Evolutionary conservation across 2,113 vertebrate genomes (phyloP).

Genomic region (Pachyramphus minor): DNA sequence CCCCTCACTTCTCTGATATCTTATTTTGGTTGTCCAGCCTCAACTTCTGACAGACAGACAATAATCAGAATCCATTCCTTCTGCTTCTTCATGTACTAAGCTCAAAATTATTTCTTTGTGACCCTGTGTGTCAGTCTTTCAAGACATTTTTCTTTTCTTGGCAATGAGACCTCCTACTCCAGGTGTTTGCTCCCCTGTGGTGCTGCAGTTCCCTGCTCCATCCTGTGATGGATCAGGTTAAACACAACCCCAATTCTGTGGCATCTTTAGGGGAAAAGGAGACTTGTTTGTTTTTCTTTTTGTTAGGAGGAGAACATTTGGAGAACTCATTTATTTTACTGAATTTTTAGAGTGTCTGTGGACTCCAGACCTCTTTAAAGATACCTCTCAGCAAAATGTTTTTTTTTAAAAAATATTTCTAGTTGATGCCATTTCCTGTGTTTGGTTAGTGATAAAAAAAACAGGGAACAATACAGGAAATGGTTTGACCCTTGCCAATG

Average conservation of each 20-base stretch:
- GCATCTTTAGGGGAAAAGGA: background rate
- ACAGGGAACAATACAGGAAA: background rate
- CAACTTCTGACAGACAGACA: background rate
- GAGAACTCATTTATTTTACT: background rate
- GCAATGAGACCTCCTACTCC: background rate
- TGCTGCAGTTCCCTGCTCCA: background rate
- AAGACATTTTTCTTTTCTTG: background rate
- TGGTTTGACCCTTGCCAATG: background rate
- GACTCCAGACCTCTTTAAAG: background rate
- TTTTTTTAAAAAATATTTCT: too few species aligned
- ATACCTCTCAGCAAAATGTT: background rate
- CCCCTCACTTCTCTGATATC: accelerated
- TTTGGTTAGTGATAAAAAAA: background rate
- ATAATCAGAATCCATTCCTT: background rate
- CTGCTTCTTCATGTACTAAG: background rate
- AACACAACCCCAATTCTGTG: background rate
- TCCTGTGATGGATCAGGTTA: background rate
- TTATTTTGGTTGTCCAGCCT: background rate
- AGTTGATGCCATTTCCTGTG: background rate
- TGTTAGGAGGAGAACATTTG: background rate
- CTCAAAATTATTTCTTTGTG: background rate
- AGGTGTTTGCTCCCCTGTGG: background rate
- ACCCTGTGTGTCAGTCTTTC: background rate
- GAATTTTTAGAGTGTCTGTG: background rate
- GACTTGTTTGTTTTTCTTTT: background rate